Evolutionary conservation across 2,113 vertebrate species (phyloP), one percentile per base, ranked within the genome.

Genomic region (Ondatra zibethicus): DNA sequence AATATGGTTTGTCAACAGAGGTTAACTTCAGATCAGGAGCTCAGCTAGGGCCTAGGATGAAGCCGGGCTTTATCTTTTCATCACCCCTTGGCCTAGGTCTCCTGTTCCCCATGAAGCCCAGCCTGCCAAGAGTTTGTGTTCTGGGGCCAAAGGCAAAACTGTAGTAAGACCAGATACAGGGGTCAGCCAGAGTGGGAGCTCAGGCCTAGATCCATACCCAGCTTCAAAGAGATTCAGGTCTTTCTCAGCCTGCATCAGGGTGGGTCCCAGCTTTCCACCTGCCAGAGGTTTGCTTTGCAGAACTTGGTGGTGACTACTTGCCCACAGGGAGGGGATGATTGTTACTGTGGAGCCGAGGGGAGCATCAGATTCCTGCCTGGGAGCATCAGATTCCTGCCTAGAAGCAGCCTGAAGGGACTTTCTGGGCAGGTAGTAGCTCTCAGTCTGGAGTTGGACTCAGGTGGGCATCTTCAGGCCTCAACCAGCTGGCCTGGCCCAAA

Each of bases 301-400:
- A 52, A 39, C 29, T 21, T 11, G 50, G 13, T 7, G 27, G 63
- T 63, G 42, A 6, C 8, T 52, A 6, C 27, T 19, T 0, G 0
- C 31, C 21, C 70, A 27, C 17, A 29, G 12, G 33, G 58, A 31
- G 36, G 78, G 33, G 16, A 27, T 0, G 17, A 7, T 17, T 39
- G 33, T 58, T 3, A 11, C 66, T 13, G n/a, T 31, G 17, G 88
- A 36, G 11, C 36, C 9, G 1, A 58, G 25, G 87, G n/a, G 36
- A 23, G 2, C 16, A 3, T 61, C 0, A 10, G 29, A 31, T 11
- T 66, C 25, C 1, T 14, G 7, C 14, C n/a, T 42, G 7, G 55
- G 42, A 63, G 81, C 55, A 33, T 61, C 0, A 10, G 29, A 31
- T 11, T 66, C 25, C 1, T 14, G 7, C 14, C n/a, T 42, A 7